Percentiles rank a stretch among this genome's conserved stretches.
Conservation (phyloP, 2,888 invertebrate genomes). For the Philaethria dido region DNA sequence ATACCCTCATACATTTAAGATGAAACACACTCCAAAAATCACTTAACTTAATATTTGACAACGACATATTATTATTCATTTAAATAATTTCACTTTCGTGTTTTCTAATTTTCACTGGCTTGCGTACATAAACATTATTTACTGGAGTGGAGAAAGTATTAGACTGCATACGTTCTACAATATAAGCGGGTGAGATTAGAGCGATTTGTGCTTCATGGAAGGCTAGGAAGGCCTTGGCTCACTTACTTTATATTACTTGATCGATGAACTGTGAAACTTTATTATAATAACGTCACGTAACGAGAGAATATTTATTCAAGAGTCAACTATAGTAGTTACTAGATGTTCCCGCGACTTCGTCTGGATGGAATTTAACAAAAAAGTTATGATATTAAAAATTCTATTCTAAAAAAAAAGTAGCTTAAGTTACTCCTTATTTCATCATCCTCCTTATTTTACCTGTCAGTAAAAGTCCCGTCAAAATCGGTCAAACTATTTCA, state of each 20-base stretch:
- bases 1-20: too few species aligned
- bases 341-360: too few species aligned
- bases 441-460: too few species aligned
- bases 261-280: slow-evolving; percentile 34
- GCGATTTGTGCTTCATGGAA: slow-evolving; percentile 33
- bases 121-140: slow-evolving; percentile 61
- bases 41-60: too few species aligned
- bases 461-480: too few species aligned
- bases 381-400: too few species aligned
- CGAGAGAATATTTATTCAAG: slow-evolving; percentile 12
- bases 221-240: slow-evolving; percentile 30
- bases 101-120: slow-evolving; percentile 70
- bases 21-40: too few species aligned
- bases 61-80: slow-evolving; percentile 32
- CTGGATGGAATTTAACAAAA: too few species aligned
- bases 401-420: too few species aligned
- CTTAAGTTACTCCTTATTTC: too few species aligned
- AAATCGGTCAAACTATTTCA: too few species aligned
- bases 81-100: slow-evolving; percentile 53
- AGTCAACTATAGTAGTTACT: background rate
- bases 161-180: slow-evolving; percentile 33
- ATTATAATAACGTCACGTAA: slow-evolving; percentile 14
- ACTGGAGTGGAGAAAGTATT: slow-evolving; percentile 65
- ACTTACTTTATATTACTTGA: slow-evolving; percentile 36
- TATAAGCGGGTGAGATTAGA: slow-evolving; percentile 33